phyloP scores from a whole-genome alignment of 2,888 invertebrate genomes.

The Caenorhabditis virilis region DNA sequence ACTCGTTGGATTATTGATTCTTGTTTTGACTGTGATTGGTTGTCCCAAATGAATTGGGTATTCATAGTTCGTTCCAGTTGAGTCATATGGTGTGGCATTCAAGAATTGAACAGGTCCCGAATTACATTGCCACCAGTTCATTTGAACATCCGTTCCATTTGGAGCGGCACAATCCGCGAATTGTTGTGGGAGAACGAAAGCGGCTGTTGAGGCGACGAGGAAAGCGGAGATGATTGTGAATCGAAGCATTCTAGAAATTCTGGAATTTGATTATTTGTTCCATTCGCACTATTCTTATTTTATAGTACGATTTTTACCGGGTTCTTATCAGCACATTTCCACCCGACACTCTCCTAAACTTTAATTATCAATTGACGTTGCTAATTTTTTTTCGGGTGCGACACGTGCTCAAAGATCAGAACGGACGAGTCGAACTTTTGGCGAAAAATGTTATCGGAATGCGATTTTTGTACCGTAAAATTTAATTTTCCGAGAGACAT shows the following conservation, averaged over 20 bases:
- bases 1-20: constrained; percentile 41
- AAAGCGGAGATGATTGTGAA: neutral
- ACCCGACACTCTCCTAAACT: too few species aligned
- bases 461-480: too few species aligned
- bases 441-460: too few species aligned
- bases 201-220: neutral
- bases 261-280: too few species aligned
- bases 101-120: constrained; percentile 32
- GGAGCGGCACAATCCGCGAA: constrained; percentile 35
- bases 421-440: too few species aligned
- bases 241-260: neutral
- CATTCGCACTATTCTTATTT: too few species aligned
- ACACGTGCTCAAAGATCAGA: too few species aligned
- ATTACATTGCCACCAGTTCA: constrained; percentile 56
- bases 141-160: constrained; percentile 50
- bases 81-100: constrained; percentile 39
- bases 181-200: neutral
- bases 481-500: too few species aligned
- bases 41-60: constrained; percentile 55
- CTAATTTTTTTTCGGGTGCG: too few species aligned
- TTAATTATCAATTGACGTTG: too few species aligned
- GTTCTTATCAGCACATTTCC: too few species aligned
- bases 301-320: too few species aligned
- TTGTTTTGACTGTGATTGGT: constrained; percentile 50
- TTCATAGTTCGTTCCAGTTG: constrained; percentile 42